Percentiles rank a stretch among this genome's conserved stretches.
Conservation (phyloP, 1,140 invertebrate species). For the Prorops nasuta region DNA sequence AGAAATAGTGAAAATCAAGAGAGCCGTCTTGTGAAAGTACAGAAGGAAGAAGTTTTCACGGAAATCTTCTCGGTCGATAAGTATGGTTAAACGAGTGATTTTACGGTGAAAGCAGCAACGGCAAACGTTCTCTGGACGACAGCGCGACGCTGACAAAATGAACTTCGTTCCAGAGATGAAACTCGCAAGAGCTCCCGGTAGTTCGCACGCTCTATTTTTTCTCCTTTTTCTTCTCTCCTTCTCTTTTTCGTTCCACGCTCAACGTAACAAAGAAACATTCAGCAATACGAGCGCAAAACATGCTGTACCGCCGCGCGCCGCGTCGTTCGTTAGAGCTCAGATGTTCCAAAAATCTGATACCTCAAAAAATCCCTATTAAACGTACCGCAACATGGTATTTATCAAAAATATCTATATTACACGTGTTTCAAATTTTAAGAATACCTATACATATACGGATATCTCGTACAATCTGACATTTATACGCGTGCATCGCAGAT, state of each 20-base stretch:
- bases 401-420: too few species aligned
- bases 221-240: background rate
- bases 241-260: background rate
- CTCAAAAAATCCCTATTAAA: too few species aligned
- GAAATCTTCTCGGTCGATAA: constrained; percentile 27
- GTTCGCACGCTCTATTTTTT: constrained; percentile 5
- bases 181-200: constrained; percentile 2
- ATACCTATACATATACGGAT: too few species aligned
- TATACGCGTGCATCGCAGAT: too few species aligned
- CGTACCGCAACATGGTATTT: too few species aligned
- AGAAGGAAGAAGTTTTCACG: constrained; percentile 12
- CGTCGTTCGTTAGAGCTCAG: too few species aligned
- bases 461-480: too few species aligned
- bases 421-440: too few species aligned
- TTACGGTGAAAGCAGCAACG: constrained; percentile 24
- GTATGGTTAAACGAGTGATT: constrained; percentile 23
- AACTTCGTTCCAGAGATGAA: constrained; percentile 16
- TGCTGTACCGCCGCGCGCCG: too few species aligned
- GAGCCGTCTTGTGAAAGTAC: constrained; percentile 28
- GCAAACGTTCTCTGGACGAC: constrained; percentile 10
- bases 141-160: constrained; percentile 4
- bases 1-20: constrained; percentile 19
- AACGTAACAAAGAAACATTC: background rate
- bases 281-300: background rate
- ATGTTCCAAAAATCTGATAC: too few species aligned